Evolutionary conservation across 2,888 invertebrate species (phyloP).

Genomic region (Ferrisia virgata): DNA sequence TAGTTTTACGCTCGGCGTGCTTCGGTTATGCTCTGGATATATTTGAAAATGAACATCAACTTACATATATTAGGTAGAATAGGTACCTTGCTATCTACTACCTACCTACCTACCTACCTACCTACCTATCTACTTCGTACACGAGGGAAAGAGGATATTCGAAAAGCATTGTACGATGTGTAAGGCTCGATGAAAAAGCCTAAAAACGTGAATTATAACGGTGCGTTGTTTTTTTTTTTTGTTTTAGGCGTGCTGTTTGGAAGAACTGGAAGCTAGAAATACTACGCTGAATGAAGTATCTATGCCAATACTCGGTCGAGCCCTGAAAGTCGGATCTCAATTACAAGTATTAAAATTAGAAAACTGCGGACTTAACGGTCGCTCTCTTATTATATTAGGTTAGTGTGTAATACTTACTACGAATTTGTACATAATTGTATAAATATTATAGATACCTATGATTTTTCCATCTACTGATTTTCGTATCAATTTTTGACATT

Average conservation of each 20-base stretch:
- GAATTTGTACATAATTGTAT: neutral
- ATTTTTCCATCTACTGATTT: neutral
- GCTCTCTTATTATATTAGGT: slow-evolving; percentile 73
- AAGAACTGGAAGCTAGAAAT: slow-evolving; percentile 65
- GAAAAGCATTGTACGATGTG: neutral
- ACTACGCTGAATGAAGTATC: slow-evolving; percentile 65
- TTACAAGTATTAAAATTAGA: slow-evolving; percentile 75
- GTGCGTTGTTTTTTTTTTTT: neutral
- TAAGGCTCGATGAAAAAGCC: neutral
- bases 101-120: no score
- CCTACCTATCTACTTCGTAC: no score
- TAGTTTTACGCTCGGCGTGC: neutral
- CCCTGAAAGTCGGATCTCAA: slow-evolving; percentile 67
- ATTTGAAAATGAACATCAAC: slow-evolving; percentile 2
- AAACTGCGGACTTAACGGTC: slow-evolving; percentile 70
- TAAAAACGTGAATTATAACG: neutral
- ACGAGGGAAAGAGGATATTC: neutral
- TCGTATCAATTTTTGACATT: neutral
- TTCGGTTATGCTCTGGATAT: slow-evolving; percentile 27
- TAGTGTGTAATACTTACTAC: slow-evolving; percentile 51
- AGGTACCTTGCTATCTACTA: no score
- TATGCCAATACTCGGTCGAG: slow-evolving; percentile 69
- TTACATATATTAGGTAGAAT: neutral
- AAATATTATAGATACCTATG: no score
- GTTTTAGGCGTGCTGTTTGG: slow-evolving; percentile 66